phyloP scores from a whole-genome alignment of 1,140 invertebrate species.

The Panagrolaimus sp. region DNA sequence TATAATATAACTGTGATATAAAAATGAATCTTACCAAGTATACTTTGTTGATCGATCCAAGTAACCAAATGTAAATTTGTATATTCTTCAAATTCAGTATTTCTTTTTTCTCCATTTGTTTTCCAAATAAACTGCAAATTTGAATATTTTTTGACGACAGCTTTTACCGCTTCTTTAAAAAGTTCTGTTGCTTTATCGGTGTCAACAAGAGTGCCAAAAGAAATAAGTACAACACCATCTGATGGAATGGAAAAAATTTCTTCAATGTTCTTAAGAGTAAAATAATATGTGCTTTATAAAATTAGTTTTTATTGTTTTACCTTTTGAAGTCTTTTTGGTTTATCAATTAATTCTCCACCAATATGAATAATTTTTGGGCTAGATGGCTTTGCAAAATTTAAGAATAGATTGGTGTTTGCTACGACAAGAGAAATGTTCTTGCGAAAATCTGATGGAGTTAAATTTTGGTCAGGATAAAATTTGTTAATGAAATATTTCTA shows the following conservation, averaged over 20 bases:
- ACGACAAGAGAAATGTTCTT: not conserved
- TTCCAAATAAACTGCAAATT: constrained; percentile 16
- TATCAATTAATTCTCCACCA: not conserved
- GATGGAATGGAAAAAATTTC: constrained; percentile 5
- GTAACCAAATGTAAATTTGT: constrained; percentile 59
- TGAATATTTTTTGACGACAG: not conserved
- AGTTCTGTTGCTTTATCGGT: not conserved
- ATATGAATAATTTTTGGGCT: not conserved
- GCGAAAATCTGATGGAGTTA: not conserved
- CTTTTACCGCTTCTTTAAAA: not conserved
- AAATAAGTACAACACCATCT: constrained; percentile 16
- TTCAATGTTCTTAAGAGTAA: not conserved
- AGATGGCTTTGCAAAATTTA: not conserved
- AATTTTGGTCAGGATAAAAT: not conserved
- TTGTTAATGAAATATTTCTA: not conserved
- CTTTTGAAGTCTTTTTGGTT: not conserved
- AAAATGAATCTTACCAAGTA: constrained; percentile 61
- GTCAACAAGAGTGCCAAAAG: constrained; percentile 17
- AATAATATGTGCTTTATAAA: not conserved
- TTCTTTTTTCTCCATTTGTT: not conserved
- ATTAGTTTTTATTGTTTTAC: not conserved
- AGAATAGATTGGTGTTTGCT: not conserved
- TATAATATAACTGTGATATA: not conserved
- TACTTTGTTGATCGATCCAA: constrained; percentile 69
- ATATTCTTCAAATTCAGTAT: constrained; percentile 13